These are phyloP conservation scores for Sinohyriopsis cumingii DNA, from an alignment of 2,888 invertebrate genomes.

Conservation along the genomic window DNA sequence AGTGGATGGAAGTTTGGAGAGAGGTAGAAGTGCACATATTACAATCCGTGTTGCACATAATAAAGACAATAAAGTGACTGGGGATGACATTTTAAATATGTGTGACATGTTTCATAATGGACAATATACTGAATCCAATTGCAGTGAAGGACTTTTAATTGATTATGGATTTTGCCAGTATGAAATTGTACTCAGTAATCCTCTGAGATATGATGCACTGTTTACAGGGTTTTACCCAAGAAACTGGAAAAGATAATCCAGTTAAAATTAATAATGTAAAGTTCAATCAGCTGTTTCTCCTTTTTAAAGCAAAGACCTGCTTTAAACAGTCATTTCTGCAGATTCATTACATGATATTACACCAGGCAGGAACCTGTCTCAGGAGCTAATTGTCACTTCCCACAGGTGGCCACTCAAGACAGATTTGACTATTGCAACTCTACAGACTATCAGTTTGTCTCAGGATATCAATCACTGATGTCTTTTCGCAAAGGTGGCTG, in stretches of 20 bases:
- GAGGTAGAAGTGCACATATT: slow-evolving; percentile 52
- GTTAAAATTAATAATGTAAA: not conserved
- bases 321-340: too few relatives aligned
- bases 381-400: too few relatives aligned
- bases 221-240: slow-evolving; percentile 34
- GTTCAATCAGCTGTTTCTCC: too few relatives aligned
- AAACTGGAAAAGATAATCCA: slow-evolving; percentile 1
- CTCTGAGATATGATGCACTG: slow-evolving; percentile 14
- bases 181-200: slow-evolving; percentile 15
- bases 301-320: too few relatives aligned
- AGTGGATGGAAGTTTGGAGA: not conserved
- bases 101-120: slow-evolving; percentile 19
- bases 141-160: slow-evolving; percentile 12
- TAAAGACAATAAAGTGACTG: slow-evolving; percentile 31
- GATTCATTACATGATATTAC: too few relatives aligned
- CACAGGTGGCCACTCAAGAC: too few relatives aligned
- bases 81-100: slow-evolving; percentile 34
- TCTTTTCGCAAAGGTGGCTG: too few relatives aligned
- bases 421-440: too few relatives aligned
- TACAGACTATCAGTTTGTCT: too few relatives aligned
- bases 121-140: too few relatives aligned
- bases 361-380: too few relatives aligned
- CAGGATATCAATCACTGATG: too few relatives aligned
- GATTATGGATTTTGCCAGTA: slow-evolving; percentile 20
- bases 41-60: slow-evolving; percentile 47